These are phyloP conservation scores for Camelus bactrianus DNA, from an alignment of 2,113 vertebrate genomes.

Conservation along the genomic window DNA sequence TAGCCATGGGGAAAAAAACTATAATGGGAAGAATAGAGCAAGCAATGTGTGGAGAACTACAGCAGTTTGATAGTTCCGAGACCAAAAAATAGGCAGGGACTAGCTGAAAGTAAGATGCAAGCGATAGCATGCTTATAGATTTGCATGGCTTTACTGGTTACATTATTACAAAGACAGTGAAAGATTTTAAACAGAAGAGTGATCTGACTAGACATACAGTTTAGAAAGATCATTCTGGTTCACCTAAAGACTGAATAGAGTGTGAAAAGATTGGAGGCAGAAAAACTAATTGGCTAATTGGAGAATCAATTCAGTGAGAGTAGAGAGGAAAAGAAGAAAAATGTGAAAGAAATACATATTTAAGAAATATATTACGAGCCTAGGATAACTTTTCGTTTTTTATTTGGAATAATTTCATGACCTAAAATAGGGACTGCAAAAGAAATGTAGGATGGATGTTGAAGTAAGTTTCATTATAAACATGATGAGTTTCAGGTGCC, in stretches of 20 bases:
- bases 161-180: constrained; percentile 59
- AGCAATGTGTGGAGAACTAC: neutral
- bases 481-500: neutral
- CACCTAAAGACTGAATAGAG: constrained; percentile 21
- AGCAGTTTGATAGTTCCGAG: neutral
- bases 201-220: neutral
- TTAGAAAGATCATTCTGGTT: neutral
- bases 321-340: neutral
- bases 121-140: neutral
- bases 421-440: neutral
- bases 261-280: neutral
- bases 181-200: constrained; percentile 48
- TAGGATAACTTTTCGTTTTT: constrained; percentile 7
- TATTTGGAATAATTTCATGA: constrained; percentile 42
- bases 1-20: neutral
- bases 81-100: constrained; percentile 26
- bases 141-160: constrained; percentile 14
- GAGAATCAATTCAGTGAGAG: constrained; percentile 41
- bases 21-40: neutral
- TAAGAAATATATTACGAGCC: constrained; percentile 22
- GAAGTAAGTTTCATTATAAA: neutral
- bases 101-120: constrained; percentile 43
- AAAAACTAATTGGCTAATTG: neutral
- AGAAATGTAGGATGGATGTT: neutral
- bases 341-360: neutral